Percentiles rank a stretch among this genome's conserved stretches.
phyloP scores from a whole-genome alignment of 2,888 invertebrate species.

The Xestia sexstrigata region DNA sequence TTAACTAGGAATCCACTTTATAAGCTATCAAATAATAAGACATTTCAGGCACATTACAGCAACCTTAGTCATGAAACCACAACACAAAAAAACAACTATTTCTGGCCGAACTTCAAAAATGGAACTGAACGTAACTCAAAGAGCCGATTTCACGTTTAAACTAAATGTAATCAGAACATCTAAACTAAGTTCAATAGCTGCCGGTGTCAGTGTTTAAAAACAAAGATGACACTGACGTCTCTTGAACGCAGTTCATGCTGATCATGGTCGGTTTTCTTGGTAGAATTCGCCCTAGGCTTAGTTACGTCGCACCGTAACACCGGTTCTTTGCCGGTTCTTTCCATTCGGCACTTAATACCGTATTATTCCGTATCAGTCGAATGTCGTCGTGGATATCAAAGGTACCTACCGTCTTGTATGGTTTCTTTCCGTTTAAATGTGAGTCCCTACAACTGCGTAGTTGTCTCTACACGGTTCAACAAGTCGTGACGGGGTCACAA shows the following conservation, averaged over 20 bases:
- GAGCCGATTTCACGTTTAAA: neutral
- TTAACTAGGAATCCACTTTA: neutral
- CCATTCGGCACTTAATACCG: conserved; percentile 32
- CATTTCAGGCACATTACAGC: neutral
- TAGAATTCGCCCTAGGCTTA: neutral
- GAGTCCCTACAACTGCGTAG: conserved; percentile 63
- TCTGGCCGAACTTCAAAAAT: neutral
- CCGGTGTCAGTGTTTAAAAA: neutral
- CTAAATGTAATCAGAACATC: neutral
- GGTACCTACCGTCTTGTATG: conserved; percentile 47
- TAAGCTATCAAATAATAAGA: neutral
- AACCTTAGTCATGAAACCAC: neutral
- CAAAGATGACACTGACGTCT: neutral
- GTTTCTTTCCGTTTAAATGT: conserved; percentile 57
- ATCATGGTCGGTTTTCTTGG: neutral
- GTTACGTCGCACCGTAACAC: conserved; percentile 8
- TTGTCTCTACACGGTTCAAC: conserved; percentile 62
- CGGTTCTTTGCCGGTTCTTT: conserved; percentile 14
- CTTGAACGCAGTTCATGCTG: neutral
- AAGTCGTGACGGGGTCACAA: conserved; percentile 26
- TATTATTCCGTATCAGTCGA: conserved; percentile 48
- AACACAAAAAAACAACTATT: conserved; percentile 1
- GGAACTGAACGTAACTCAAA: neutral
- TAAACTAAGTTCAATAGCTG: neutral
- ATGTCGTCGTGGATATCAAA: conserved; percentile 62